phyloP scores from a whole-genome alignment of 2,888 invertebrate species.

The Megalurothrips usitatus region DNA sequence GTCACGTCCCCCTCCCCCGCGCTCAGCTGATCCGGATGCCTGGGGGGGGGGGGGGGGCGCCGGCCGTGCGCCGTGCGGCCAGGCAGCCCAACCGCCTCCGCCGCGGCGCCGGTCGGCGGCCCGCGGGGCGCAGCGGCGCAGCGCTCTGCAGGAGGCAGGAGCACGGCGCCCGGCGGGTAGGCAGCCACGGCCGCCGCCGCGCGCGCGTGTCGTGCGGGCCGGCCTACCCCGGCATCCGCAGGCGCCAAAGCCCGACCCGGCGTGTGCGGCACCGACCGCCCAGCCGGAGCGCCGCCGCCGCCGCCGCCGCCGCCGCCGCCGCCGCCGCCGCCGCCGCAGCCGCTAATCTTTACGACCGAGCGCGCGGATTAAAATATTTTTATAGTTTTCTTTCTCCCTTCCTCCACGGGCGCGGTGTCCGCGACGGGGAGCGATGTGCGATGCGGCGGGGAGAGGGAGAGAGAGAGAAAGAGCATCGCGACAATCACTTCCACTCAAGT shows the following conservation, averaged over 20 bases:
- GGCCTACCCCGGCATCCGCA: too few relatives aligned
- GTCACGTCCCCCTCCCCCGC: neutral
- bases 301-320: neutral
- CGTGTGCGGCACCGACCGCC: too few relatives aligned
- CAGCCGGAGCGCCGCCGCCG: neutral
- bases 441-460: neutral
- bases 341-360: too few relatives aligned
- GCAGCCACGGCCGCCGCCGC: too few relatives aligned
- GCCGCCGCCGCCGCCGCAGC: neutral
- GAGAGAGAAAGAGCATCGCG: neutral
- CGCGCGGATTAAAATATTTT: too few relatives aligned
- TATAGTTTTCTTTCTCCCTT: neutral
- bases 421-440: neutral
- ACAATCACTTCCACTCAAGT: conserved; percentile 16
- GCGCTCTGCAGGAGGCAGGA: too few relatives aligned
- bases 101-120: neutral
- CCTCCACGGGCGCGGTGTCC: neutral
- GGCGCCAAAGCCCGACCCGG: too few relatives aligned
- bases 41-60: too few relatives aligned
- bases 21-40: neutral
- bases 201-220: neutral
- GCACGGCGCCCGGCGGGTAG: neutral
- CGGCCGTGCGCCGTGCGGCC: neutral
- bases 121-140: too few relatives aligned
- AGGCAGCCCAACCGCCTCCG: neutral